Evolutionary conservation across 2,113 vertebrate genomes (phyloP).

Genomic region (Zingel zingel): DNA sequence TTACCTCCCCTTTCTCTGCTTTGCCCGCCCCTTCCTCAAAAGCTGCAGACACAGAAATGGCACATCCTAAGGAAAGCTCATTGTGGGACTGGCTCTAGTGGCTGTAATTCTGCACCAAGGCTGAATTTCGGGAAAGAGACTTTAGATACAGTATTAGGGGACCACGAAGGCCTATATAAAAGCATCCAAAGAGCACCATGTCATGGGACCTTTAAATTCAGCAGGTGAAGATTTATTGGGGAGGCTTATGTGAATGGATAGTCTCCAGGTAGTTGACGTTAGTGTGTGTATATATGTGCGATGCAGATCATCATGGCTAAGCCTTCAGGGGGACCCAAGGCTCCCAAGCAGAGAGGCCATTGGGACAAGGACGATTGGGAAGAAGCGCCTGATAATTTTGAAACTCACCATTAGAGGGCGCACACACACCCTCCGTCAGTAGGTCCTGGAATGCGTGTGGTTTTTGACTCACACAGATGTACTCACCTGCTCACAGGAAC

Average conservation of each 20-base stretch:
- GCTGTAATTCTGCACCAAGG: too few species aligned
- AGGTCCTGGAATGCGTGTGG: constrained; percentile 71
- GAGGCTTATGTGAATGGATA: background rate
- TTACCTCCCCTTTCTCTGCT: too few species aligned
- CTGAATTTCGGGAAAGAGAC: too few species aligned
- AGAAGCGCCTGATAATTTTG: constrained; percentile 88
- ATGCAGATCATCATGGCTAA: constrained; percentile 97
- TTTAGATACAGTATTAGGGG: too few species aligned
- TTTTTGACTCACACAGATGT: constrained; percentile 48
- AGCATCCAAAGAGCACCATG: too few species aligned
- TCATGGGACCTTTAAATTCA: background rate
- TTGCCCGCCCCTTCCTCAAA: too few species aligned
- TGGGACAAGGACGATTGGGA: constrained; percentile 95
- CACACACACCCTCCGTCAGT: constrained; percentile 57
- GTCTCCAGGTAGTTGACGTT: constrained; percentile 25
- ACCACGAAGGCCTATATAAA: too few species aligned
- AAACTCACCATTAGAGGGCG: constrained; percentile 83
- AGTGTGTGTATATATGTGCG: constrained; percentile 73
- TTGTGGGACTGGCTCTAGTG: too few species aligned
- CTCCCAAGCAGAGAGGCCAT: constrained; percentile 91
- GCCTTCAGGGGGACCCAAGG: constrained; percentile 91
- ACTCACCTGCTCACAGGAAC: constrained; percentile 48
- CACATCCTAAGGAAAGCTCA: too few species aligned
- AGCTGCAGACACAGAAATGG: too few species aligned
- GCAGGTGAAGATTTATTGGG: background rate